These are phyloP conservation scores for Orchestes rusci DNA, from an alignment of 2,888 invertebrate genomes.

Conservation along the genomic window DNA sequence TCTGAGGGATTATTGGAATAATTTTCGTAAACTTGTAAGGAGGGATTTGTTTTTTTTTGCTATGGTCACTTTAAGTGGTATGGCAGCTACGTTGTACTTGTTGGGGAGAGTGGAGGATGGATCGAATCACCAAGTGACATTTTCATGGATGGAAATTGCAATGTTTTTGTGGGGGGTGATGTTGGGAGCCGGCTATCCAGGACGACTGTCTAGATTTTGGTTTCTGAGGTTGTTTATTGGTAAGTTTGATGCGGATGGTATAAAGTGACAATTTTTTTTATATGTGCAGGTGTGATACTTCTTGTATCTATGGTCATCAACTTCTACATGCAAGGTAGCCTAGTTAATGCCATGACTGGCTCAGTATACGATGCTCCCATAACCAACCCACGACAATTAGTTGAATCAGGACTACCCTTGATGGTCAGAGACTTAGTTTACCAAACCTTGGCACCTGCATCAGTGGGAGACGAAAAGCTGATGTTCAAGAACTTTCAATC, in stretches of 20 bases:
- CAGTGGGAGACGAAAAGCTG: background rate
- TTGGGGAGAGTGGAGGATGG: too few relatives aligned
- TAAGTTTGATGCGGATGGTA: too few relatives aligned
- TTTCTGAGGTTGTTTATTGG: background rate
- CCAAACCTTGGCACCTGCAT: background rate
- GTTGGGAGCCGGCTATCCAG: background rate
- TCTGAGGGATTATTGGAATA: background rate
- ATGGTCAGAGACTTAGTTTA: conserved; percentile 1
- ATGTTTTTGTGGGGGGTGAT: too few relatives aligned
- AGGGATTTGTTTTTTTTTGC: too few relatives aligned
- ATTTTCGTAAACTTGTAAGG: too few relatives aligned
- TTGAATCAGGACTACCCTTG: conserved; percentile 7
- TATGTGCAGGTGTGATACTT: conserved; percentile 4
- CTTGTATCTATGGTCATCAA: background rate
- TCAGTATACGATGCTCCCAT: conserved; percentile 11
- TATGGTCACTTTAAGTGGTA: too few relatives aligned
- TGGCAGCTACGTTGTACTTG: too few relatives aligned
- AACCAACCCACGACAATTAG: conserved; percentile 1
- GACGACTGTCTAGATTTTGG: background rate
- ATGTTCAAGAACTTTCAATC: background rate
- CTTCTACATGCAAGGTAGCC: conserved; percentile 6
- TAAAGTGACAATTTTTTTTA: too few relatives aligned
- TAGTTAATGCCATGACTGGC: conserved; percentile 7
- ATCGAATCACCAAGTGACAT: too few relatives aligned
- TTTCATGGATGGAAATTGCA: too few relatives aligned